Base-by-base conservation (phyloP, 1,140 invertebrate genomes). In the Aphidius gifuensis region DNA sequence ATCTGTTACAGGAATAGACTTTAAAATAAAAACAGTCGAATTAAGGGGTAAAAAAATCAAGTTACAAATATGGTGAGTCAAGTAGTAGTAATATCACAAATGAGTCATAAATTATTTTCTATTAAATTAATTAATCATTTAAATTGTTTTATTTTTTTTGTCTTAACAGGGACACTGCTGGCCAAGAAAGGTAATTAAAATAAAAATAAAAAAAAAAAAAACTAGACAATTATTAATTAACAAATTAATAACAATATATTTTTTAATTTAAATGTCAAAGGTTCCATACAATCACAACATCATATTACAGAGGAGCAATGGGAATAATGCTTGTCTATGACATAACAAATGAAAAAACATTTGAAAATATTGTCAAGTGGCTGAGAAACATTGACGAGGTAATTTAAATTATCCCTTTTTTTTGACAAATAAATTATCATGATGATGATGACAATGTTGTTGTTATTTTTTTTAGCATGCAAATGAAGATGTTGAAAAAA, bases 401-500 rank as follows among this genome's bases (percentile, higher is more conserved):
- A 74, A 78, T 72, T 73, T 60, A 54, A 47, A 23, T 47, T 55
- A n/a, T 9, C 6, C 11, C 6, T 59, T 59, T 50, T 38, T 21
- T 39, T n/a, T 51, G 1, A 44, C 1, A 44, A 9, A 9, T 6
- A 44, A 44, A 44, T 9, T 6, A 44, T 9, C 1, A 44, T 6
- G 43, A 44, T 6, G 6, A 7, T 44, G 9, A 9, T 6, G 9
- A 5, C 43, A 11, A 43, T 58, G 45, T 54, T 16, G 45, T 54
- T 16, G 61, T 44, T 47, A 59, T 46, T 61, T 53, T 9, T 50
- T 63, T 46, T 72, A 96, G 92, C 96, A 99, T 86, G 97, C 97
- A 23, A 98, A 96, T 85, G 97, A 98, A 84, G 96, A 99, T 86
- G 97, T 99, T 58, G 97, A 98, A 74, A 99, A 98, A 82, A 99